These are phyloP conservation scores for Engraulis encrasicolus DNA, from an alignment of 2,113 vertebrate species.

Conservation along the genomic window DNA sequence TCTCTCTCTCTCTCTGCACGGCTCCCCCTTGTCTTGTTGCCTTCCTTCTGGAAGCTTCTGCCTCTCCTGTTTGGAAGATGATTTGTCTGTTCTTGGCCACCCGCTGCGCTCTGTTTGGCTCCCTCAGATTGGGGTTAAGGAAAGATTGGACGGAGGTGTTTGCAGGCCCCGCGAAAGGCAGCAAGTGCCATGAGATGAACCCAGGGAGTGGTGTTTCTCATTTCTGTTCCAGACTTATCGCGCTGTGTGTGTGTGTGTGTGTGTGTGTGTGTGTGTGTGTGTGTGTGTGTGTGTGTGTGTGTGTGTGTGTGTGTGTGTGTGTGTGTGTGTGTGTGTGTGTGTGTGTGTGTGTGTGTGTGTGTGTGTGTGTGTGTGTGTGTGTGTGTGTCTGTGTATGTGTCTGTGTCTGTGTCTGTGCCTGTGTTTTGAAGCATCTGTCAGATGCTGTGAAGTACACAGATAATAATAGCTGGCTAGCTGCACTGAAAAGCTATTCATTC, in stretches of 20 bases:
- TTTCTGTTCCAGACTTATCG: constrained; percentile 18
- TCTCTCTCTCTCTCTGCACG: not conserved
- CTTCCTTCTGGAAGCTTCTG: not conserved
- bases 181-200: not conserved
- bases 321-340: too few species aligned
- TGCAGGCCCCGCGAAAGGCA: not conserved
- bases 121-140: not conserved
- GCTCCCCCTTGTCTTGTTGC: not conserved
- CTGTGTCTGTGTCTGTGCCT: not conserved
- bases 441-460: not conserved
- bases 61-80: not conserved
- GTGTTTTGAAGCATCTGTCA: not conserved
- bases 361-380: constrained; percentile 1
- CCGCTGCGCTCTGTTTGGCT: not conserved
- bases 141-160: not conserved
- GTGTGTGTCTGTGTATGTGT: not conserved
- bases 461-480: not conserved
- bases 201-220: not conserved
- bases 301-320: too few species aligned
- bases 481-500: not conserved
- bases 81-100: constrained; percentile 3
- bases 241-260: constrained; percentile 31
- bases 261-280: too few species aligned
- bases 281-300: too few species aligned
- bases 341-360: not conserved